Evolutionary conservation across 2,113 vertebrate species (phyloP).

Genomic region (Bubo scandiacus): DNA sequence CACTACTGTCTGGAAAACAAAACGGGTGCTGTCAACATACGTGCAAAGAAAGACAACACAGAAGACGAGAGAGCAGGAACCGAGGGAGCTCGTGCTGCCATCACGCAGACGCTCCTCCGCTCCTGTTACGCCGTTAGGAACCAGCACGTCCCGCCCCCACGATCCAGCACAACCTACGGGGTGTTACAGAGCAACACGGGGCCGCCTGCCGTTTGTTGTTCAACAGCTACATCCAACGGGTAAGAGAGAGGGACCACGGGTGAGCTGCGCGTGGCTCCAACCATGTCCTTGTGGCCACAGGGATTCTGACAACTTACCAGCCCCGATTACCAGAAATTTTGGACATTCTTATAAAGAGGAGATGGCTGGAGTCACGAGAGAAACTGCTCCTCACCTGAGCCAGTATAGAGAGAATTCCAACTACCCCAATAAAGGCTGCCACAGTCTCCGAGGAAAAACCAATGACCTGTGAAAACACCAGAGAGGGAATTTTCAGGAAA

Average conservation of each 20-base stretch:
- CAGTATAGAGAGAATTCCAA: conserved; percentile 90
- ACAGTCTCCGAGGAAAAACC: conserved; percentile 87
- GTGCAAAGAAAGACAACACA: not conserved
- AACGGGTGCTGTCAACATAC: not conserved
- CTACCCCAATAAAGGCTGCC: conserved; percentile 88
- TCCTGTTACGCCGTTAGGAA: accelerated
- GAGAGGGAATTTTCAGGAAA: not conserved
- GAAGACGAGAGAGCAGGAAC: not conserved
- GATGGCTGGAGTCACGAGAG: not conserved
- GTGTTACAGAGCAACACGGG: accelerated
- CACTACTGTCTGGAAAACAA: conserved; percentile 81
- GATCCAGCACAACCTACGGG: not conserved
- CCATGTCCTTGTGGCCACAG: not conserved
- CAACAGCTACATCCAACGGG: not conserved
- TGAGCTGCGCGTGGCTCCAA: accelerated
- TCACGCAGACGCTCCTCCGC: accelerated
- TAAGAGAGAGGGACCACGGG: too few species aligned
- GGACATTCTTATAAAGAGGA: not conserved
- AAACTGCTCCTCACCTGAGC: conserved; percentile 81
- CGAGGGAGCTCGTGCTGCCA: accelerated
- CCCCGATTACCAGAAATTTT: not conserved
- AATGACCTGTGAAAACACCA: conserved; percentile 79
- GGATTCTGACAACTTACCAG: not conserved
- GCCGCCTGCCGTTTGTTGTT: not conserved
- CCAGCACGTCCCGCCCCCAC: not conserved